Conservation (phyloP, 2,113 vertebrate species). For the Thryonomys swinderianus region DNA sequence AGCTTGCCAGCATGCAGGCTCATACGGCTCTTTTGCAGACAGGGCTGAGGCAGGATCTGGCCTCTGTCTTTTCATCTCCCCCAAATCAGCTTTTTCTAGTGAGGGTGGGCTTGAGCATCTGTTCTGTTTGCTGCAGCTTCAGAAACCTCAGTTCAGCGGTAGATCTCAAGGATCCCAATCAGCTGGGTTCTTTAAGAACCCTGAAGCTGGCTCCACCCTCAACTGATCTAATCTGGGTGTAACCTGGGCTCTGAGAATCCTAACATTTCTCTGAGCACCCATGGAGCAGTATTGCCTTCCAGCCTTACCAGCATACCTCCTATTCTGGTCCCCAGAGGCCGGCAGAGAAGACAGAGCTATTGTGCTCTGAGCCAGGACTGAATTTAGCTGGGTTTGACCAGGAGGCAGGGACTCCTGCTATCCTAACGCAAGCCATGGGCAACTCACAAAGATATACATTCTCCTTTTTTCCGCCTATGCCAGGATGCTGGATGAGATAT, state of each 20-base stretch:
- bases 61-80: not conserved
- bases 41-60: not conserved
- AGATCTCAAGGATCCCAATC: not conserved
- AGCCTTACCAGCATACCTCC: not conserved
- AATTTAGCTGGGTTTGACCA: not conserved
- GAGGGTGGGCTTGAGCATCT: not conserved
- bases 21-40: fast-evolving
- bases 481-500: not conserved
- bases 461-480: not conserved
- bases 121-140: not conserved
- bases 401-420: not conserved
- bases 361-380: not conserved
- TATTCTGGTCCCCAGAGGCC: not conserved
- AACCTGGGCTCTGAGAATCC: not conserved
- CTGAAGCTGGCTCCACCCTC: not conserved
- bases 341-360: not conserved
- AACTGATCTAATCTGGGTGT: not conserved
- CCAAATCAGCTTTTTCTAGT: not conserved
- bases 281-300: not conserved
- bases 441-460: not conserved
- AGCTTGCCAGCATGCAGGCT: no score
- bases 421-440: not conserved
- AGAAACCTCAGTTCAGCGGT: not conserved
- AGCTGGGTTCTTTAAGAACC: not conserved
- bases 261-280: not conserved